These are phyloP conservation scores for Bothrops jararaca DNA, from an alignment of 2,113 vertebrate species.

Conservation along the genomic window DNA sequence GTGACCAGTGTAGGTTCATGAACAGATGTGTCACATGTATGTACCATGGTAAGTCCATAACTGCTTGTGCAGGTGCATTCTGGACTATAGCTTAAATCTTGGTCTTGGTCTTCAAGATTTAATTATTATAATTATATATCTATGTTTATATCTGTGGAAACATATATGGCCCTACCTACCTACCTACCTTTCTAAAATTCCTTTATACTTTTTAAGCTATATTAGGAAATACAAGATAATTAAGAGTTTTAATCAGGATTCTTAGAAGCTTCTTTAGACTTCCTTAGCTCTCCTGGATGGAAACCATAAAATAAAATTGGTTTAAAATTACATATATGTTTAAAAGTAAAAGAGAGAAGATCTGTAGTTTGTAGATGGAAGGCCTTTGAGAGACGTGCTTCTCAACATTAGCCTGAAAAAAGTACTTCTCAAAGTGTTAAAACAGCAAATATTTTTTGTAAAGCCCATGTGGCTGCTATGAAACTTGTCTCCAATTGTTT, in stretches of 20 bases:
- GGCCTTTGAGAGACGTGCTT: not conserved
- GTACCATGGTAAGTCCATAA: not conserved
- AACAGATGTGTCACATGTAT: not conserved
- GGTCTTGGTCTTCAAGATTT: not conserved
- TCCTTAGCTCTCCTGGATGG: not conserved
- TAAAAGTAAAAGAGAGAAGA: not conserved
- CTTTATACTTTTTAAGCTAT: not conserved
- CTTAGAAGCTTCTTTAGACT: not conserved
- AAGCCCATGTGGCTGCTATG: not conserved
- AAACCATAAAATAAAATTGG: not conserved
- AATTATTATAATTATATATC: not conserved
- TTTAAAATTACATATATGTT: not conserved
- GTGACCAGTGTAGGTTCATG: not conserved
- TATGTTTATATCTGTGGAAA: not conserved
- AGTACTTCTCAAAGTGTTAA: not conserved
- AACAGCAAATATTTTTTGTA: not conserved
- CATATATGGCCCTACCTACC: not conserved
- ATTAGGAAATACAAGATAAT: not conserved
- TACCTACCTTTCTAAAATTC: not conserved
- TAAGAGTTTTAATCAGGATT: not conserved
- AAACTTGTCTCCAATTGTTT: not conserved
- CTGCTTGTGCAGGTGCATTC: not conserved
- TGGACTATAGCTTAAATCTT: not conserved
- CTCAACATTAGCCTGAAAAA: not conserved
- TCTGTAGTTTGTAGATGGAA: not conserved